phyloP scores from a whole-genome alignment of 2,113 vertebrate species.

The Amphiprion ocellaris region DNA sequence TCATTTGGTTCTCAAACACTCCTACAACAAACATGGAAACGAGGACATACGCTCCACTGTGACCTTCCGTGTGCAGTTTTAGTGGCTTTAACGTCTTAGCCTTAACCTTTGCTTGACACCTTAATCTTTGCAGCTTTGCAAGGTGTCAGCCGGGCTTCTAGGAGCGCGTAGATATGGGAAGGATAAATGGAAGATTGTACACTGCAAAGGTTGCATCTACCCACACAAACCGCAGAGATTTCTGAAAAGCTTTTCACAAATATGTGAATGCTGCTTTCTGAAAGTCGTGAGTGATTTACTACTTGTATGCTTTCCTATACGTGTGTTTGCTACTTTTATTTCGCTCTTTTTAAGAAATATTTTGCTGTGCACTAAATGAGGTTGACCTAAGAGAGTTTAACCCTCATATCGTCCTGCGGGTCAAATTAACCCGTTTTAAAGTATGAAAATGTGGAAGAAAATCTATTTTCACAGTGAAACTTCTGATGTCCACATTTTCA shows the following conservation, averaged over 20 bases:
- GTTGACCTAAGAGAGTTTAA: too few species aligned
- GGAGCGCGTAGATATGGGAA: conserved; percentile 53
- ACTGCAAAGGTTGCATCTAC: conserved; percentile 66
- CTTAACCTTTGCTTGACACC: conserved; percentile 75
- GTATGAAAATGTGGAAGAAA: too few species aligned
- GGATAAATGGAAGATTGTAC: conserved; percentile 53
- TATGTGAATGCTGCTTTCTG: conserved; percentile 18
- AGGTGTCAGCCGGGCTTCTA: conserved; percentile 56
- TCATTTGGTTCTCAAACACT: conserved; percentile 29
- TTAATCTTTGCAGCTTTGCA: conserved; percentile 76
- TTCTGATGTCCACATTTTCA: too few species aligned
- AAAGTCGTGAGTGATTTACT: neutral
- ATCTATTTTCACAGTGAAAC: too few species aligned
- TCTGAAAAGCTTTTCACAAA: conserved; percentile 47
- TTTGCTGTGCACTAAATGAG: too few species aligned
- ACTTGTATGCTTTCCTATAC: neutral
- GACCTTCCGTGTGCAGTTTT: conserved; percentile 50
- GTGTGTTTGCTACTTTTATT: neutral
- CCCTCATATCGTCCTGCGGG: too few species aligned
- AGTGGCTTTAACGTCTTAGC: conserved; percentile 68
- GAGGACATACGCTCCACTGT: neutral
- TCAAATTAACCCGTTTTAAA: too few species aligned
- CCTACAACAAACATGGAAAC: neutral
- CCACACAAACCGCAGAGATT: conserved; percentile 39
- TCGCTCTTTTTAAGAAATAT: too few species aligned